phyloP scores from a whole-genome alignment of 2,797 vertebrate species.

The Hephaestus fuliginosus region DNA sequence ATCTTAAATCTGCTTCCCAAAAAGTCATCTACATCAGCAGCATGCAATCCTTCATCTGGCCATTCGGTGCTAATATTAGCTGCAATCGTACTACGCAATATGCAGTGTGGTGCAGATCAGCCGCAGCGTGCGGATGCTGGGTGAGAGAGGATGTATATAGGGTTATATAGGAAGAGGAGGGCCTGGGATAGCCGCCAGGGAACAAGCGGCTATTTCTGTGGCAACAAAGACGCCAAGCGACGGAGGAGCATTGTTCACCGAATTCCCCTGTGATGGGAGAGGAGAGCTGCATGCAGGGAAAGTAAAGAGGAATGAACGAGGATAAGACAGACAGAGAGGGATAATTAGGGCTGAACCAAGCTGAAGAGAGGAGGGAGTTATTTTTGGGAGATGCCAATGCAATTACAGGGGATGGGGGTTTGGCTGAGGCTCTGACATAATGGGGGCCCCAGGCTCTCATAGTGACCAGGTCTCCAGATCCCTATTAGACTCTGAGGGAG shows the following conservation, averaged over 20 bases:
- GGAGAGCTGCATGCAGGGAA: constrained; percentile 53
- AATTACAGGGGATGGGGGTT: constrained; percentile 55
- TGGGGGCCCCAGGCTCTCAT: constrained; percentile 18
- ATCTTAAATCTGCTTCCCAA: background rate
- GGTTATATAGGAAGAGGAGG: constrained; percentile 52
- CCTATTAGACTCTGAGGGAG: constrained; percentile 45
- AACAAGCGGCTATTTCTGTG: constrained; percentile 77
- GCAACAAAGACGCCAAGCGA: constrained; percentile 65
- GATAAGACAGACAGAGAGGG: constrained; percentile 49
- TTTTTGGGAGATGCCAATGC: constrained; percentile 69
- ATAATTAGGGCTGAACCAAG: constrained; percentile 67
- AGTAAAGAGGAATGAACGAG: constrained; percentile 50
- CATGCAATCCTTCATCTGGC: constrained; percentile 11
- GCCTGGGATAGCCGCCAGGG: constrained; percentile 61
- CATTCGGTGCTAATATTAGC: constrained; percentile 23
- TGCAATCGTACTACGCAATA: constrained; percentile 6
- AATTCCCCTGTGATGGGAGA: constrained; percentile 67
- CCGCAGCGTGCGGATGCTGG: background rate
- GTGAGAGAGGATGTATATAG: constrained; percentile 53
- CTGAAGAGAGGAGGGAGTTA: constrained; percentile 53
- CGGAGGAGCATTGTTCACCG: constrained; percentile 57
- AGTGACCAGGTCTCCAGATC: constrained; percentile 49
- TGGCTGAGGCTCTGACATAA: constrained; percentile 65
- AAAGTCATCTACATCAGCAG: background rate
- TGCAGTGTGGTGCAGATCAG: constrained; percentile 24